Conservation (phyloP, 2,113 vertebrate genomes). For the Festucalex cinctus region DNA sequence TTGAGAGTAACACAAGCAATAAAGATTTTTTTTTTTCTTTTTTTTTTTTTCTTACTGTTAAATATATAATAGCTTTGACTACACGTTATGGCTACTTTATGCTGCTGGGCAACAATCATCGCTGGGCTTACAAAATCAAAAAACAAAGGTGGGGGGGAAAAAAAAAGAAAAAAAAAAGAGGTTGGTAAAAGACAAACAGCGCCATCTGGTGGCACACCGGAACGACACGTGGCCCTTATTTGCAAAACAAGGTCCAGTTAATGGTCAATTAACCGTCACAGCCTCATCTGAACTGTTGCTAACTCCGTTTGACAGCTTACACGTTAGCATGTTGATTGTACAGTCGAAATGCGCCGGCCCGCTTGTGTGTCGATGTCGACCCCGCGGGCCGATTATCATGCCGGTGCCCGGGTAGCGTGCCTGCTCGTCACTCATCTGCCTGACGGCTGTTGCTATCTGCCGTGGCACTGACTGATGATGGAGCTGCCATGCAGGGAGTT, state of each 20-base stretch:
- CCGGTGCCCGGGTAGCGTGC: slow-evolving; percentile 59
- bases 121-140: too few species aligned
- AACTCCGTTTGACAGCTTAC: background rate
- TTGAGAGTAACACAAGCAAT: too few species aligned
- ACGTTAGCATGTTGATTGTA: slow-evolving; percentile 40
- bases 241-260: background rate
- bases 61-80: too few species aligned
- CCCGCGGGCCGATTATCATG: slow-evolving; percentile 63
- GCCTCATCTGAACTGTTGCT: background rate
- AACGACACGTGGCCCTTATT: background rate
- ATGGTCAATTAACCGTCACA: background rate
- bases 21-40: too few species aligned
- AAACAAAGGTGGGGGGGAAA: too few species aligned
- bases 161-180: too few species aligned
- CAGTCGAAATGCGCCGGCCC: background rate
- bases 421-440: slow-evolving; percentile 66
- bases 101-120: too few species aligned
- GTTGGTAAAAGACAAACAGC: background rate
- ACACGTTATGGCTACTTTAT: too few species aligned
- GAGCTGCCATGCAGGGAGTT: slow-evolving; percentile 26
- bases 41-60: too few species aligned
- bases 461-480: slow-evolving; percentile 67
- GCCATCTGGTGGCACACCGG: background rate
- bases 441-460: slow-evolving; percentile 64
- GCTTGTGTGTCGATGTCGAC: slow-evolving; percentile 30